Conservation (phyloP, 2,113 vertebrate genomes). For the Carlito syrichta region DNA sequence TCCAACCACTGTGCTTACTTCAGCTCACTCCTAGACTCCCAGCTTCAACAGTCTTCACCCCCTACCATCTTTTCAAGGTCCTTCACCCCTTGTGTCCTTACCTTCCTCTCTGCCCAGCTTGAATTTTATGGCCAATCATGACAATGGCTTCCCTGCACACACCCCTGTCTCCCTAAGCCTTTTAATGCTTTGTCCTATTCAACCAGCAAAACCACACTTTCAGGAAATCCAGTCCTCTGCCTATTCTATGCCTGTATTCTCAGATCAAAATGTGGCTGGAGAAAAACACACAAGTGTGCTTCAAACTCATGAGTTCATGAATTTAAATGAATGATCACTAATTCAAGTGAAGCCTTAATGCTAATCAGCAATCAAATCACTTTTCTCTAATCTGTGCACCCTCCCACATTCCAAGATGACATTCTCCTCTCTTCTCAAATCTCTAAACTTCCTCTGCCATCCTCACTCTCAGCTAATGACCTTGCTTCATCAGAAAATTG, state of each 20-base stretch:
- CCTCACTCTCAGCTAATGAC: background rate
- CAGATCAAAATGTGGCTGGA: background rate
- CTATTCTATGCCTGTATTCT: background rate
- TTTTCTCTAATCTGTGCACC: background rate
- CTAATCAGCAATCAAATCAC: slow-evolving; percentile 43
- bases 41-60: background rate
- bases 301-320: slow-evolving; percentile 31
- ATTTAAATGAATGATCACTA: slow-evolving; percentile 40
- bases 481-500: background rate
- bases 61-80: background rate
- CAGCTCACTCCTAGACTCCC: background rate
- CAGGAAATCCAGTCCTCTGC: background rate
- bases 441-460: background rate
- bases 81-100: background rate
- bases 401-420: background rate
- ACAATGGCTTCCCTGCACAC: background rate
- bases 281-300: slow-evolving; percentile 18
- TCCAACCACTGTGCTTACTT: background rate
- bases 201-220: slow-evolving; percentile 21
- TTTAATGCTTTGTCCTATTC: background rate
- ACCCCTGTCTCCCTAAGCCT: background rate
- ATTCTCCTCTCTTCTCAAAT: background rate
- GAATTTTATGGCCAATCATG: background rate
- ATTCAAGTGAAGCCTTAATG: slow-evolving; percentile 37
- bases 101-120: background rate